Base-by-base conservation (phyloP, 2,797 vertebrate genomes). In the Malurus splendens region DNA sequence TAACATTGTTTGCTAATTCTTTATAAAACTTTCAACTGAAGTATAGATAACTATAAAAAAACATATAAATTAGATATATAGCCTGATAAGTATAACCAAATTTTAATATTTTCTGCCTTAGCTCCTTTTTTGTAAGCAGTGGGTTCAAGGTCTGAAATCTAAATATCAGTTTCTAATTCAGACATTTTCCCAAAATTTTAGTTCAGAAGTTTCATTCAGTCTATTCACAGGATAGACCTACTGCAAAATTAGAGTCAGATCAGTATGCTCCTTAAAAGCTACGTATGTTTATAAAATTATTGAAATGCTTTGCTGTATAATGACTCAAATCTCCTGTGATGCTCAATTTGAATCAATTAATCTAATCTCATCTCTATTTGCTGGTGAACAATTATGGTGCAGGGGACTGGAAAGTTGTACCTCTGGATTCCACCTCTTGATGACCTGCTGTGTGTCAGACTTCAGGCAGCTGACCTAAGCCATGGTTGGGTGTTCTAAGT, bases 201-300 rank as follows among this genome's bases (percentile, higher is more conserved):
- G 56, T 77, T 62, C 39, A 57, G 27, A 82, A 73, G 18, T 52
- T 90, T 76, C 3, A 2, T 42, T 51, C 33, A 70, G 42, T 44
- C 16, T 59, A 7, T 17, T 27, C 12, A 79, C 18, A 70, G 44
- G 45, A 45, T 30, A 8, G 41, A 41, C 17, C 12, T 62, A 55
- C 10, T 32, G 38, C 13, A 82, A 87, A 76, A 76, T n/a, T 52
- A 60, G n/a, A 61, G 86, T 70, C n/a, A 59, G 32, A 84, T 57
- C 44, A 51, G 14, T n/a, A 33, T 28, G 27, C 8, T 66, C 8
- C 28, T 48, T 76, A 65, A 65, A 82, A 41, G 9, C 17, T 42
- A 36, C 1, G 2, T 15, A 54, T 9, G 1, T 51, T 72, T 18
- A 82, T 54, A 81, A 78, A 88, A 66, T 27, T n/a, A 56, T 45